These are phyloP conservation scores for Apamea sordens DNA, from an alignment of 2,888 invertebrate species.

Conservation along the genomic window DNA sequence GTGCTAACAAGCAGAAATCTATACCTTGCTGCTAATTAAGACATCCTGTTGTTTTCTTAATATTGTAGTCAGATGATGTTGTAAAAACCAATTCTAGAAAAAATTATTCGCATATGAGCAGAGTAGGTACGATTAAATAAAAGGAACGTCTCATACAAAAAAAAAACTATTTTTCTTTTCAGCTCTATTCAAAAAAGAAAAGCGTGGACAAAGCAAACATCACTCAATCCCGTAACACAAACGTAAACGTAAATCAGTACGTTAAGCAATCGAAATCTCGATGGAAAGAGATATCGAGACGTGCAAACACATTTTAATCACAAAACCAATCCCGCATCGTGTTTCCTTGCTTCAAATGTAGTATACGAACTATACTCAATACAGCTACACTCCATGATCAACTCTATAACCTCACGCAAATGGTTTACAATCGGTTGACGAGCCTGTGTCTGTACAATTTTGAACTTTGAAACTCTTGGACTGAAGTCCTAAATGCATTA, in stretches of 20 bases:
- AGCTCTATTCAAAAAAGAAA: background rate
- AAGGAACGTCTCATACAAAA: background rate
- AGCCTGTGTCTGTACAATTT: background rate
- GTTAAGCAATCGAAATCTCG: conserved; percentile 33
- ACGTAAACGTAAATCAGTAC: conserved; percentile 6
- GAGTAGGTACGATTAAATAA: background rate
- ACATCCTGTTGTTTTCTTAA: background rate
- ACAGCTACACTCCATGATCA: conserved; percentile 14
- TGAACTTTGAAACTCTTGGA: conserved; percentile 2
- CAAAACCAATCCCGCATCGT: conserved; percentile 70
- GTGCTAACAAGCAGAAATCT: background rate
- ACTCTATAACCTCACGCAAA: background rate
- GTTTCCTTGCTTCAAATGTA: conserved; percentile 65
- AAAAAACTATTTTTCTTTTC: background rate
- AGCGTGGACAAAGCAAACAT: background rate
- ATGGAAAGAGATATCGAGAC: conserved; percentile 56
- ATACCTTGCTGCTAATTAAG: background rate
- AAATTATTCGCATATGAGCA: background rate
- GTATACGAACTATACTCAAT: conserved; percentile 4
- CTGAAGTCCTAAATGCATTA: conserved; percentile 1
- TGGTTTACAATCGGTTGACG: conserved; percentile 14
- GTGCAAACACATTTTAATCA: conserved; percentile 70
- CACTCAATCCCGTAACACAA: background rate
- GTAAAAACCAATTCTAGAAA: background rate
- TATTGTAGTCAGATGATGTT: background rate